Percentiles rank a stretch among this genome's conserved stretches.
These are phyloP conservation scores for Adela reaumurella DNA, from an alignment of 2,888 invertebrate species.

Conservation along the genomic window DNA sequence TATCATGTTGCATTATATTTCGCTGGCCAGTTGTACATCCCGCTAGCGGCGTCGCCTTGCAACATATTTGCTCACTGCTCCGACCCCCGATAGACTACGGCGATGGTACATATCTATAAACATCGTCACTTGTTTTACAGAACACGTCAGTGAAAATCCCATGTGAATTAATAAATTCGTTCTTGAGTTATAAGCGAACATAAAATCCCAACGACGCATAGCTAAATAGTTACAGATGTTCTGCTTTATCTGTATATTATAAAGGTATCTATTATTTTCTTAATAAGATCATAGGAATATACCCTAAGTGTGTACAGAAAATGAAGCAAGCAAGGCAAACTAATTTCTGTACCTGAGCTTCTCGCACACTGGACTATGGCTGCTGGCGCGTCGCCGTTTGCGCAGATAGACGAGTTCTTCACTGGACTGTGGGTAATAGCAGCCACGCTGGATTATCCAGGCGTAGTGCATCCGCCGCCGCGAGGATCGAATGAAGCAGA, in stretches of 20 bases:
- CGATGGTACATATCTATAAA: too few relatives aligned
- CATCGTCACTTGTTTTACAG: too few relatives aligned
- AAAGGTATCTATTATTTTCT: background rate
- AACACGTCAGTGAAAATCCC: too few relatives aligned
- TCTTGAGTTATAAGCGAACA: too few relatives aligned
- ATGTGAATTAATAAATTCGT: background rate
- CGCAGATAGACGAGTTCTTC: constrained; percentile 23
- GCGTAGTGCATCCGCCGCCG: constrained; percentile 28
- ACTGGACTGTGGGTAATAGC: constrained; percentile 21
- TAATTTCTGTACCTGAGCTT: constrained; percentile 22
- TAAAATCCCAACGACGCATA: background rate
- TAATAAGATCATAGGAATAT: background rate
- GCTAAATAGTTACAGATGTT: too few relatives aligned
- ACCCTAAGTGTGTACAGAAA: background rate
- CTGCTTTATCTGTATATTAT: background rate
- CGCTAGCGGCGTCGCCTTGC: too few relatives aligned
- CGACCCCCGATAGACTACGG: too few relatives aligned
- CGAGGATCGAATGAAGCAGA: constrained; percentile 47
- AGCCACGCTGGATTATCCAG: constrained; percentile 46
- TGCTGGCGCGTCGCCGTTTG: constrained; percentile 23
- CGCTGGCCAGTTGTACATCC: too few relatives aligned
- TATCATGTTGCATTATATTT: too few relatives aligned
- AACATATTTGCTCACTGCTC: too few relatives aligned
- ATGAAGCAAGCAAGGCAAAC: background rate
- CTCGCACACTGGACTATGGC: constrained; percentile 35